Conservation (phyloP, 1,140 invertebrate genomes). For the Stegodyphus dumicola region DNA sequence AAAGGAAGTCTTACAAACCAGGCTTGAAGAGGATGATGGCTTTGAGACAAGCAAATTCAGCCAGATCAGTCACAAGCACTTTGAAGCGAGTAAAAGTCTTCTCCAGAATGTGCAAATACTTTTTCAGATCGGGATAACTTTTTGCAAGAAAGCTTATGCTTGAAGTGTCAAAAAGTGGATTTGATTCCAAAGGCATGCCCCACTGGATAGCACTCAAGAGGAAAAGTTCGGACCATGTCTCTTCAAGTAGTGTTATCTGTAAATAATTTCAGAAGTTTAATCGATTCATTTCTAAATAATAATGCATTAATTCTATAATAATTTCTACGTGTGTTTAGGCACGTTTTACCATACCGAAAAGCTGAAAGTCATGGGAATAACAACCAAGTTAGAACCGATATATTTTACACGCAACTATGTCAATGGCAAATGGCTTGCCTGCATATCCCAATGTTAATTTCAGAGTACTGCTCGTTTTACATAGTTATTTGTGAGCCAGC, state of each 20-base stretch:
- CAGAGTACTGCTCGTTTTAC: no score
- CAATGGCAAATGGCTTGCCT: no score
- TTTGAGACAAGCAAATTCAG: slow-evolving; percentile 51
- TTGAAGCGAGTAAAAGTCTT: slow-evolving; percentile 34
- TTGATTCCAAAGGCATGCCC: slow-evolving; percentile 31
- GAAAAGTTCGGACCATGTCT: slow-evolving; percentile 39
- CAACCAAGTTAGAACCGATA: no score
- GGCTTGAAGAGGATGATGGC: slow-evolving; percentile 42
- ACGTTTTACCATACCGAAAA: no score
- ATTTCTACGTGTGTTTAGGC: no score
- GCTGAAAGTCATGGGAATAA: no score
- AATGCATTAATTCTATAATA: no score
- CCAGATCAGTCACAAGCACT: slow-evolving; percentile 8
- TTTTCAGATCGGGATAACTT: not conserved
- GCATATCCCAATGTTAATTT: no score
- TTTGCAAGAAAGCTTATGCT: not conserved
- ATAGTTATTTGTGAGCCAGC: no score
- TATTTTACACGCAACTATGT: no score
- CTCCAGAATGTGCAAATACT: not conserved
- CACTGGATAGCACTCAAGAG: slow-evolving; percentile 34
- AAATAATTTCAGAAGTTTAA: no score
- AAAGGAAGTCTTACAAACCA: not conserved
- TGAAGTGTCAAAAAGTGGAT: slow-evolving; percentile 1
- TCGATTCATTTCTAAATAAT: no score
- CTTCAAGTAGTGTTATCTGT: slow-evolving; percentile 30